A percentile compares a stretch with the other conserved stretches of the same genome.
phyloP scores from a whole-genome alignment of 1,140 invertebrate genomes.

The Caerostris darwini region DNA sequence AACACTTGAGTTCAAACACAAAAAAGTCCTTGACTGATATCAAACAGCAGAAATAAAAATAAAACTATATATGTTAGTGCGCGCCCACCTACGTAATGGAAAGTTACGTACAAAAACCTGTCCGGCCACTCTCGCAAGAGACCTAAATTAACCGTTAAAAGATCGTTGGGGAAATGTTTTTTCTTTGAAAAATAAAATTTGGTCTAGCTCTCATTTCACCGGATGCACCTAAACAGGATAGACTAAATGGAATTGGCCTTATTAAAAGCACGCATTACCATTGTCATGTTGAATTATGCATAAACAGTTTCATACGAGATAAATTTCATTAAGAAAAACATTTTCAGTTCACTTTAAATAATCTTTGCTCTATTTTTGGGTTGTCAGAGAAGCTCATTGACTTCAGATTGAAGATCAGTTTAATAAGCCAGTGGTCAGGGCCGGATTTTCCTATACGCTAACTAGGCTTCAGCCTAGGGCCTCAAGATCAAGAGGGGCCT shows the following conservation, averaged over 20 bases:
- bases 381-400: too few species aligned
- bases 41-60: neutral
- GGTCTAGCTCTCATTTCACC: neutral
- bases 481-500: too few species aligned
- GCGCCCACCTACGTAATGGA: conserved; percentile 26
- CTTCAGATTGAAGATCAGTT: too few species aligned
- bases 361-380: too few species aligned
- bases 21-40: conserved; percentile 10
- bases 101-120: conserved; percentile 31
- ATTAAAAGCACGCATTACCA: neutral
- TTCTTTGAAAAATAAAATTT: neutral
- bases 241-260: neutral
- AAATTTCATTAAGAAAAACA: too few species aligned
- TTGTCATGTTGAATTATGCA: neutral
- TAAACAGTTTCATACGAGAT: too few species aligned
- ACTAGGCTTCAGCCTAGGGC: too few species aligned
- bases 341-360: too few species aligned
- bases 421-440: too few species aligned
- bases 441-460: too few species aligned
- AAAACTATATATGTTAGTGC: neutral
- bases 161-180: neutral
- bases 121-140: neutral
- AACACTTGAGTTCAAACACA: neutral
- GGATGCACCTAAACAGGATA: neutral
- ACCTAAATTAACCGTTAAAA: neutral